Percentiles rank a stretch among this genome's conserved stretches.
These are phyloP conservation scores for Andricus grossulariae DNA, from an alignment of 1,140 invertebrate species.

Conservation along the genomic window DNA sequence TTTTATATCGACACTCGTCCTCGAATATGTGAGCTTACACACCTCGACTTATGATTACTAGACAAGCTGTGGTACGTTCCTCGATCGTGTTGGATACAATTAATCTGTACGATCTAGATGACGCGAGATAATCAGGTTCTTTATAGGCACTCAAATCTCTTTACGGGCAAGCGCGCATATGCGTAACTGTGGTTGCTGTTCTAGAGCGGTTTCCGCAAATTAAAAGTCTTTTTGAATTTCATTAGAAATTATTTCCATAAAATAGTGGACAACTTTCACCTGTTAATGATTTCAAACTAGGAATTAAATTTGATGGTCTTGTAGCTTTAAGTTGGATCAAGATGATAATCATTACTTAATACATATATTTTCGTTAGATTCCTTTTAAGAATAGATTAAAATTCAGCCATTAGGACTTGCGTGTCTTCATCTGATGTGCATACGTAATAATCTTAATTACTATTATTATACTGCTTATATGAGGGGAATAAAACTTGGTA, in stretches of 20 bases:
- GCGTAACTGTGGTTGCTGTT: slow-evolving; percentile 33
- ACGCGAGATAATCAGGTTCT: slow-evolving; percentile 38
- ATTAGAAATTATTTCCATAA: neutral
- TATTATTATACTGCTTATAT: slow-evolving; percentile 10
- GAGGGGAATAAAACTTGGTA: slow-evolving; percentile 2
- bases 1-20: neutral
- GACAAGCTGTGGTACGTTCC: slow-evolving; percentile 1
- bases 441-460: slow-evolving; percentile 14
- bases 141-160: slow-evolving; percentile 34
- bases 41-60: slow-evolving; percentile 22
- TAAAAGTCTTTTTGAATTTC: slow-evolving; percentile 1
- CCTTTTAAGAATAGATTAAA: slow-evolving; percentile 17
- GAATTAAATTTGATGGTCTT: neutral
- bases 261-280: neutral
- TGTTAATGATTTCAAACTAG: neutral
- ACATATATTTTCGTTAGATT: neutral
- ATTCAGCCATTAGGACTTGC: slow-evolving; percentile 12
- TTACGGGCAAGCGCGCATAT: slow-evolving; percentile 18
- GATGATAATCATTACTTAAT: slow-evolving; percentile 11
- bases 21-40: slow-evolving; percentile 22
- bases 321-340: neutral
- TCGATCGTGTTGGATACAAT: slow-evolving; percentile 37
- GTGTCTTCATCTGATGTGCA: slow-evolving; percentile 27
- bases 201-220: neutral
- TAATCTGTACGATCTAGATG: slow-evolving; percentile 52